Base-by-base conservation (phyloP, 2,113 vertebrate species). In the Anguilla rostrata region DNA sequence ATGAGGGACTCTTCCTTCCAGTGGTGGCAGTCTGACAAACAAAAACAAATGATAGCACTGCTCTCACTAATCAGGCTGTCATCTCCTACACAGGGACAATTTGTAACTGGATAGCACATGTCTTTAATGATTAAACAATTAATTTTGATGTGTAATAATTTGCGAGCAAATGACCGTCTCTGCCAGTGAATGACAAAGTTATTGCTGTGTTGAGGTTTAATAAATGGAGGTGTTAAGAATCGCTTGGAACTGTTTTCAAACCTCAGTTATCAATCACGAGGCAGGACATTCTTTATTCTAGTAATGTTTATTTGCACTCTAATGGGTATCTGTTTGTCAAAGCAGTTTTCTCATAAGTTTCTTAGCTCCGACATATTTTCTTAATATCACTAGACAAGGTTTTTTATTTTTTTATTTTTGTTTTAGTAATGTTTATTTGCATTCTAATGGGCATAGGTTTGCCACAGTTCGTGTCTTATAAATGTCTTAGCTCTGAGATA, bases 101-200 rank as follows among this genome's bases (percentile, higher is more conserved):
- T 93, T 91, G 63, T 87, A 83, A 87, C 80, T 91, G 90, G 89
- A 91, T 91, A 0, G 1, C 88, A 16, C 86, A 53, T 29, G 2
- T 60, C 86, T 89, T 85, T 85, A 85, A 88, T 83, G 86, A 86
- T 86, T 84, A 89, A 88, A 90, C 82, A 71, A 1, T 49, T 87
- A 84, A 87, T 78, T 63, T 83, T n/a, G 29, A 39, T 85, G 39
- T 18, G 84, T 82, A 56, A 82, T 78, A 86, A 89, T 80, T 43
- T 78, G 86, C 92, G 90, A 60, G 88, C 85, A 81, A 90, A 86
- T 92, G 81, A 84, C 84, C 87, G 83, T 85, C 88, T 93, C 91
- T 93, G 85, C 86, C 83, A 90, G 79, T 84, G 88, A 89, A 87
- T 82, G 60, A 63, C 81, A 86, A 82, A 89, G 89, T 86, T 78